These are phyloP conservation scores for Tonatia bakeri DNA, from an alignment of 2,113 vertebrate genomes.

Conservation along the genomic window DNA sequence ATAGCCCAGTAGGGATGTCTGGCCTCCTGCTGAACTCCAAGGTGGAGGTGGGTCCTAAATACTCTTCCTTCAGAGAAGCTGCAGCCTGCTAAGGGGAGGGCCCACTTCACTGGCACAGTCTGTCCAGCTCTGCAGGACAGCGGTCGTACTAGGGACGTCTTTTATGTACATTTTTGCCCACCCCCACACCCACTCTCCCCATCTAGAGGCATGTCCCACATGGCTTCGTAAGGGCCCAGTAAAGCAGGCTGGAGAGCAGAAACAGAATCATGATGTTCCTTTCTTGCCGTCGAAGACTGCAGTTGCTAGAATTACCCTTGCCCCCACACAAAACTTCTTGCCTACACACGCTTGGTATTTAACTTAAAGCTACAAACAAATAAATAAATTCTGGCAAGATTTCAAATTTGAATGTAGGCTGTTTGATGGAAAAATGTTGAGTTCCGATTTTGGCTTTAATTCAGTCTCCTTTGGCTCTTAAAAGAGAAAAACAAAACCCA, in stretches of 20 bases:
- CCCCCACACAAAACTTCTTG: neutral
- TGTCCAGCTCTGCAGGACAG: neutral
- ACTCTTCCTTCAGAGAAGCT: neutral
- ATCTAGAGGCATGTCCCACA: neutral
- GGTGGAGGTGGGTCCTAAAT: neutral
- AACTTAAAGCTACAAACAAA: neutral
- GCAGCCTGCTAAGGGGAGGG: neutral
- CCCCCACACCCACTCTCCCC: neutral
- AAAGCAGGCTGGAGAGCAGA: neutral
- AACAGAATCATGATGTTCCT: neutral
- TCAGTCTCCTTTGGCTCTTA: neutral
- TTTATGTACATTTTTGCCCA: neutral
- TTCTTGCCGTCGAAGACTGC: neutral
- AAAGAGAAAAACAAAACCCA: constrained; percentile 31
- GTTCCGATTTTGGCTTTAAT: constrained; percentile 7
- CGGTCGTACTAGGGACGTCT: neutral
- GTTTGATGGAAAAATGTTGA: neutral
- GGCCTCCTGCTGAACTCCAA: neutral
- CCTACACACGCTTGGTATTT: neutral
- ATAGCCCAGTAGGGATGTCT: neutral
- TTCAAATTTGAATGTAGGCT: constrained; percentile 33
- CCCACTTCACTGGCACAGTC: neutral
- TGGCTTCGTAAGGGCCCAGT: neutral
- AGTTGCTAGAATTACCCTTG: neutral
- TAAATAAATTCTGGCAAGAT: constrained; percentile 15